Evolutionary conservation across 2,888 invertebrate species (phyloP).

Genomic region (Rambutsinella grinnellia): DNA sequence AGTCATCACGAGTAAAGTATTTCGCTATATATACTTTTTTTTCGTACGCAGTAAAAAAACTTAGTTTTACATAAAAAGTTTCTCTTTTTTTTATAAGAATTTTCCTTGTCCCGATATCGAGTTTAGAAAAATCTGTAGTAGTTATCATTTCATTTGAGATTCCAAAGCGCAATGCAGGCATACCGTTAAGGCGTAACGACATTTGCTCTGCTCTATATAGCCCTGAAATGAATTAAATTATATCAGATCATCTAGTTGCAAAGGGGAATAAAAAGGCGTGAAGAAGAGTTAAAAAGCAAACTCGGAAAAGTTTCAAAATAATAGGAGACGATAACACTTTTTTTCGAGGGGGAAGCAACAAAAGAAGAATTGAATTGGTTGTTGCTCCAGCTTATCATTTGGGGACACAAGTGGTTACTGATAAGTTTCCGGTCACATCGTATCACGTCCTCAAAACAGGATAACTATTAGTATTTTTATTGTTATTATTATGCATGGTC

Average conservation of each 20-base stretch:
- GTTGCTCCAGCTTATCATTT: too few species aligned
- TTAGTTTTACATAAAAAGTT: too few species aligned
- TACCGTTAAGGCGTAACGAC: neutral
- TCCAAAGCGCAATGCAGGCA: neutral
- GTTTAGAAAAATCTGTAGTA: neutral
- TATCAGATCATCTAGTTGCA: neutral
- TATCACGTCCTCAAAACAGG: too few species aligned
- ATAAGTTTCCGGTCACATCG: too few species aligned
- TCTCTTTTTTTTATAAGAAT: neutral
- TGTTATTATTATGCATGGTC: conserved; percentile 10
- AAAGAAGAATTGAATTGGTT: too few species aligned
- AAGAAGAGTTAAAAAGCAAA: neutral
- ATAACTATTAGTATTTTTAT: conserved; percentile 1
- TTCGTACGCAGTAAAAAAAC: too few species aligned
- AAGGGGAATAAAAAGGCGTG: neutral
- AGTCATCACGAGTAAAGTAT: too few species aligned
- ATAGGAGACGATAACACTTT: too few species aligned
- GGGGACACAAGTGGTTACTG: too few species aligned
- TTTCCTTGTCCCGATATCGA: neutral
- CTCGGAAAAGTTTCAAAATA: too few species aligned
- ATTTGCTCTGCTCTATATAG: neutral
- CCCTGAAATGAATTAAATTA: neutral
- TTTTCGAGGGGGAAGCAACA: too few species aligned
- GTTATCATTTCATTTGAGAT: neutral
- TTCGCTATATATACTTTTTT: too few species aligned